These are phyloP conservation scores for Drosophila austrosaltans DNA, from an alignment of 2,888 invertebrate species.

Conservation along the genomic window DNA sequence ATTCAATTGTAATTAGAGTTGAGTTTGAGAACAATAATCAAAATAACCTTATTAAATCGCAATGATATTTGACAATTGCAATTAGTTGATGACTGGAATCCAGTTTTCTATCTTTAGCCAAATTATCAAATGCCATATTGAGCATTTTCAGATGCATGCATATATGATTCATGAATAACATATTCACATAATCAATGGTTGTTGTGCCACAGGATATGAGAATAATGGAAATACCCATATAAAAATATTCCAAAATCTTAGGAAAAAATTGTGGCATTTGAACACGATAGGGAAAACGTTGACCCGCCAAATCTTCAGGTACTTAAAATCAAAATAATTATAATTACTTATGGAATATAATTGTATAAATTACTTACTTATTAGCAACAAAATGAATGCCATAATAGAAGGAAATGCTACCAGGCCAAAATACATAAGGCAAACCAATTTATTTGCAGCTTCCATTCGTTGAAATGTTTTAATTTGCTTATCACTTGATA, in stretches of 20 bases:
- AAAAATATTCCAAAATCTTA: conserved; percentile 46
- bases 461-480: conserved; percentile 43
- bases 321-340: conserved; percentile 39
- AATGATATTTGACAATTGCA: conserved; percentile 61
- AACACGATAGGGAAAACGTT: conserved; percentile 70
- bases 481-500: conserved; percentile 47
- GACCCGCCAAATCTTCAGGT: conserved; percentile 57
- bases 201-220: conserved; percentile 50
- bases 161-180: conserved; percentile 72
- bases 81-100: conserved; percentile 48
- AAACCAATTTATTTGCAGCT: conserved; percentile 42
- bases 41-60: conserved; percentile 59
- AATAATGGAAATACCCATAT: conserved; percentile 58
- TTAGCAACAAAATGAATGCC: conserved; percentile 41
- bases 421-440: conserved; percentile 47
- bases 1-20: too few relatives aligned
- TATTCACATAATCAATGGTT: conserved; percentile 70
- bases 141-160: conserved; percentile 73
- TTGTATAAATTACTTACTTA: conserved; percentile 33
- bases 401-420: conserved; percentile 43
- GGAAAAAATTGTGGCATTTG: conserved; percentile 63
- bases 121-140: conserved; percentile 59
- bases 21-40: too few relatives aligned
- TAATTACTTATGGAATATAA: background rate
- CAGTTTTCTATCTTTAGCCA: background rate